Percentiles rank a stretch among this genome's conserved stretches.
Evolutionary conservation across 2,888 invertebrate species (phyloP).

Genomic region (Hypomecis punctinalis): DNA sequence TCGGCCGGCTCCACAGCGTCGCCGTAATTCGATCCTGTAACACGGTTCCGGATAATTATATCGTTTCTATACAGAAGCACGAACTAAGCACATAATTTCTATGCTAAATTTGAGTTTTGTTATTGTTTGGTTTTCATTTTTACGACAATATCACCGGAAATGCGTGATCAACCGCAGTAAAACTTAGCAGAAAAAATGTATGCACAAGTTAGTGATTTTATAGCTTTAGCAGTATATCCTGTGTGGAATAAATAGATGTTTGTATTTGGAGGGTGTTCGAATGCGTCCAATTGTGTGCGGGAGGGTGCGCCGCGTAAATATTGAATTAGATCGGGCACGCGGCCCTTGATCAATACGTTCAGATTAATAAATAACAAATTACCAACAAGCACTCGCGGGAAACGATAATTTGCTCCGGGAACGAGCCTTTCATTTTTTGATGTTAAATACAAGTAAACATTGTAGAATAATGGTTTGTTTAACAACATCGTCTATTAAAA

Average conservation of each 20-base stretch:
- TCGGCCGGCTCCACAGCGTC: constrained; percentile 14
- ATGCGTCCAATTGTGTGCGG: constrained; percentile 26
- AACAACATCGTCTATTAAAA: no score
- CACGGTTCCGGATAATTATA: constrained; percentile 26
- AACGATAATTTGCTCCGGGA: constrained; percentile 36
- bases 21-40: constrained; percentile 12
- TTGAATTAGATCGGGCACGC: constrained; percentile 43
- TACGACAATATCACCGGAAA: constrained; percentile 47
- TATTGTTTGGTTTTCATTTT: constrained; percentile 45
- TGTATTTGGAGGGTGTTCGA: constrained; percentile 29
- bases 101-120: constrained; percentile 40
- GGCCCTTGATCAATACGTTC: constrained; percentile 39
- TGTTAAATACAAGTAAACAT: constrained; percentile 11
- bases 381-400: constrained; percentile 29
- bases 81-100: constrained; percentile 34
- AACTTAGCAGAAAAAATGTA: constrained; percentile 48
- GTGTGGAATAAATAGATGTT: constrained; percentile 21
- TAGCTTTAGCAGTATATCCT: constrained; percentile 32
- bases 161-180: constrained; percentile 56
- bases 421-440: constrained; percentile 23
- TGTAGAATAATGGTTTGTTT: not conserved
- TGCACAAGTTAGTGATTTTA: constrained; percentile 47
- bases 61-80: constrained; percentile 24
- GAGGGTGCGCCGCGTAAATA: constrained; percentile 44
- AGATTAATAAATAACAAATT: constrained; percentile 44